phyloP scores from a whole-genome alignment of 2,113 vertebrate species.

The Myocastor coypus region DNA sequence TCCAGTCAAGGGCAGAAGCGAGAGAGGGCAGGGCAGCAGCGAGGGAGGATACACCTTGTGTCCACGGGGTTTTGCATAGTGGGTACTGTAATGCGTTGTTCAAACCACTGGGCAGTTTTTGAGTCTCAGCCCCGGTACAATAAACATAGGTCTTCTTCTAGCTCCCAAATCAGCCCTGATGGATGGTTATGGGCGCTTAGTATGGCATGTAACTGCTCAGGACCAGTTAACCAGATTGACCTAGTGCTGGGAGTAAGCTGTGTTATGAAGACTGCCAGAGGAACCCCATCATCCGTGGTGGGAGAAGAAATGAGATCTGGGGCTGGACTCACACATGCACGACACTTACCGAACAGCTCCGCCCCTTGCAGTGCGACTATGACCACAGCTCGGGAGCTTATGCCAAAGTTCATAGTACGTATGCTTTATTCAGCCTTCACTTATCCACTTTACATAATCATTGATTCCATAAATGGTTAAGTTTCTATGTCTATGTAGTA shows the following conservation, averaged over 20 bases:
- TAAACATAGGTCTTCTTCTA: conserved; percentile 53
- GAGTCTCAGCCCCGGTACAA: conserved; percentile 46
- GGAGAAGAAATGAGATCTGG: neutral
- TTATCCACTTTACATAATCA: neutral
- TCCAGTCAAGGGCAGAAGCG: neutral
- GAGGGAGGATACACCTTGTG: neutral
- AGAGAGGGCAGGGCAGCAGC: neutral
- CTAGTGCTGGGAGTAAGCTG: neutral
- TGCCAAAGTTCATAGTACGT: neutral
- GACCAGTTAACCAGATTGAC: conserved; percentile 37
- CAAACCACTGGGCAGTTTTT: conserved; percentile 42
- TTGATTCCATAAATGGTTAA: neutral
- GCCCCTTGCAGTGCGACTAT: neutral
- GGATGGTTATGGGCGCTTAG: conserved; percentile 40
- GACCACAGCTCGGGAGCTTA: neutral
- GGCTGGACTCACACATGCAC: neutral
- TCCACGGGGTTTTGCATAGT: conserved; percentile 20
- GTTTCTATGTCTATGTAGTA: neutral
- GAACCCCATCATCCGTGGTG: neutral
- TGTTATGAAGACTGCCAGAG: neutral
- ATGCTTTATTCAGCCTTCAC: neutral
- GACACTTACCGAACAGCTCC: neutral
- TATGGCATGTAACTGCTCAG: conserved; percentile 44
- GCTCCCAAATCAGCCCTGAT: conserved; percentile 62
- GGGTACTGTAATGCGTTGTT: conserved; percentile 62